Evolutionary conservation across 37 sponge, comb jelly and placozoan genomes (phyloP).

Genomic region (Cladorhizidae sp.): DNA sequence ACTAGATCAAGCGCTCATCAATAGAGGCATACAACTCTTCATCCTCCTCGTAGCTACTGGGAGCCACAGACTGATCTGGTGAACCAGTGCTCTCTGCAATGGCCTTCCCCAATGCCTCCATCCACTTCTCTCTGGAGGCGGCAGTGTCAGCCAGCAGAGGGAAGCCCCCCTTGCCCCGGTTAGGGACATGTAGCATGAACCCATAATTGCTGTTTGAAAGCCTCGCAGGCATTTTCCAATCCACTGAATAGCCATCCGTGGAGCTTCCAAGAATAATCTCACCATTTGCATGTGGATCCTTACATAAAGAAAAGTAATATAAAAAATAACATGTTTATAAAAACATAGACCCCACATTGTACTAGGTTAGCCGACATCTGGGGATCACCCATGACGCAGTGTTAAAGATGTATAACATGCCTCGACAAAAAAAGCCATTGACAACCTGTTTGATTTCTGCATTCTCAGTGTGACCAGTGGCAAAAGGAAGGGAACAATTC

Average conservation of each 20-base stretch:
- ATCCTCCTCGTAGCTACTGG: constrained; percentile 9
- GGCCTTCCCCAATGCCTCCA: constrained; percentile 29
- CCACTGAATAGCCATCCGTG: constrained; percentile 24
- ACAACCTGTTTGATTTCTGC: too few species aligned
- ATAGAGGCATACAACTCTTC: constrained; percentile 20
- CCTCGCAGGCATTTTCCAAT: constrained; percentile 34
- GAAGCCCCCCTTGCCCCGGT: constrained; percentile 37
- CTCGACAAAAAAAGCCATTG: too few species aligned
- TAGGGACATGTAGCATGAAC: constrained; percentile 60
- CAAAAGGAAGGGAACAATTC: too few species aligned
- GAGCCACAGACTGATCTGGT: constrained; percentile 9
- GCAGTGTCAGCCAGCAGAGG: constrained; percentile 47
- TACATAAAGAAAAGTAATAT: background rate
- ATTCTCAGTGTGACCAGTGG: too few species aligned
- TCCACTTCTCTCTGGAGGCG: constrained; percentile 57
- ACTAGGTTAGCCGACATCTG: too few species aligned
- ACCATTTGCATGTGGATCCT: constrained; percentile 79
- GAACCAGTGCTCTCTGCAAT: background rate
- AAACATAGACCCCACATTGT: too few species aligned
- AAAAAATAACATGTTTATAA: background rate
- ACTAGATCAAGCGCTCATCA: too few species aligned
- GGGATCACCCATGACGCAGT: too few species aligned
- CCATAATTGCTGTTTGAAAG: constrained; percentile 9
- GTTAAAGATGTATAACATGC: too few species aligned
- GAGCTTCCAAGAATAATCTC: constrained; percentile 56